Percentiles rank a stretch among this genome's conserved stretches.
Conservation (phyloP, 2,888 invertebrate genomes). For the Gryllus longicercus region DNA sequence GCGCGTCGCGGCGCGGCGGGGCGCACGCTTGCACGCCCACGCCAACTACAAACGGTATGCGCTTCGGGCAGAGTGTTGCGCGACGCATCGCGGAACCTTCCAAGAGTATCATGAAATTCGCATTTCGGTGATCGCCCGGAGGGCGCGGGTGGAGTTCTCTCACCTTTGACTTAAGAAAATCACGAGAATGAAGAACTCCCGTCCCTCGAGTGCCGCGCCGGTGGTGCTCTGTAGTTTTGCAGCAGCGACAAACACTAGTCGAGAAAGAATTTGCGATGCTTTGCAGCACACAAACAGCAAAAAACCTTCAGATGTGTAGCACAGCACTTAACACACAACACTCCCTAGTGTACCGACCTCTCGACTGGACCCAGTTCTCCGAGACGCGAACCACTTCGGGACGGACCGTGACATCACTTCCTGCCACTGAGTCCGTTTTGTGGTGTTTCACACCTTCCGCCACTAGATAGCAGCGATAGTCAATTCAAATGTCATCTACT, state of each 20-base stretch:
- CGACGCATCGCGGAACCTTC: too few relatives aligned
- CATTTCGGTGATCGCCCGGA: background rate
- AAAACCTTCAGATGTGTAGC: background rate
- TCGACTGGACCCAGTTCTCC: background rate
- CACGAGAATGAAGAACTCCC: constrained; percentile 6
- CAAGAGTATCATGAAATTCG: background rate
- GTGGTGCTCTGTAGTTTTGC: background rate
- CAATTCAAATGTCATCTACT: too few relatives aligned
- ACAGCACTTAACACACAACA: background rate
- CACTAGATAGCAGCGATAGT: background rate
- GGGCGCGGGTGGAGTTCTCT: background rate
- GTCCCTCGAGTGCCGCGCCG: background rate
- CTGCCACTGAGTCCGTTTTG: background rate
- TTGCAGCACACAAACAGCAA: background rate
- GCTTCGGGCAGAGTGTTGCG: background rate
- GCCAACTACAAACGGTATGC: background rate
- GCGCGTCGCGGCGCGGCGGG: background rate
- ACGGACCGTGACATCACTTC: constrained; percentile 8
- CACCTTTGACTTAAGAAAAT: background rate
- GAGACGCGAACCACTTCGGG: constrained; percentile 4
- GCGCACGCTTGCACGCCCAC: background rate
- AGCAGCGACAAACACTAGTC: background rate
- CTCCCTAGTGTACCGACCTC: background rate
- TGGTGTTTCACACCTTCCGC: background rate
- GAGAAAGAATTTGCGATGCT: background rate